phyloP scores from a whole-genome alignment of 1,140 invertebrate genomes.

The Mylabris phalerata region DNA sequence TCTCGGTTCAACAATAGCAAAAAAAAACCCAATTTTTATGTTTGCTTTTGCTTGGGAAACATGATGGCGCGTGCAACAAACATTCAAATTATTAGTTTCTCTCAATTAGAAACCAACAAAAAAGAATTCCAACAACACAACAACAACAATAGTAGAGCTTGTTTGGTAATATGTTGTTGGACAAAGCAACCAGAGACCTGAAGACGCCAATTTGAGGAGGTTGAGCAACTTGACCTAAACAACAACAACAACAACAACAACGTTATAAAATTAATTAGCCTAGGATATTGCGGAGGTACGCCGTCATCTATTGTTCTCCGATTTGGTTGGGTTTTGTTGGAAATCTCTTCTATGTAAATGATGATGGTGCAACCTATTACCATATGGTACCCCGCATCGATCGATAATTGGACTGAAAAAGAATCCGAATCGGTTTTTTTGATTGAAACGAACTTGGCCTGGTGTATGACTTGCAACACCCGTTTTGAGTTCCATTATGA shows the following conservation, averaged over 20 bases:
- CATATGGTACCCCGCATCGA: background rate
- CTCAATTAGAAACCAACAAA: background rate
- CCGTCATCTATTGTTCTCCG: slow-evolving; percentile 16
- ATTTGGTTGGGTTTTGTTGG: background rate
- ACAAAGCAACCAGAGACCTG: background rate
- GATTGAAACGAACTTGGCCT: slow-evolving; percentile 23
- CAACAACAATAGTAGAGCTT: background rate
- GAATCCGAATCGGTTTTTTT: background rate
- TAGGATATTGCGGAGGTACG: slow-evolving; percentile 13
- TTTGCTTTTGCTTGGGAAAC: slow-evolving; percentile 4
- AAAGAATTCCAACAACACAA: too few species aligned
- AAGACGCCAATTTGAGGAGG: background rate
- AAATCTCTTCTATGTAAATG: background rate
- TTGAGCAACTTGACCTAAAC: slow-evolving; percentile 19
- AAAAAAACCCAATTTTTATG: slow-evolving; percentile 5
- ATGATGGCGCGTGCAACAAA: background rate
- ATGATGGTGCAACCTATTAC: background rate
- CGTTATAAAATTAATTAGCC: slow-evolving; percentile 23
- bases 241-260: slow-evolving; percentile 17
- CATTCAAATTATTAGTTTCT: background rate
- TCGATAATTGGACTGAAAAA: background rate
- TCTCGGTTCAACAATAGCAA: slow-evolving; percentile 15
- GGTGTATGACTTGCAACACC: slow-evolving; percentile 38
- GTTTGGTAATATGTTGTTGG: background rate
- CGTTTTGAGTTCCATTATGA: slow-evolving; percentile 32